Percentiles rank a stretch among this genome's conserved stretches.
These are phyloP conservation scores for Athetis lepigone DNA, from an alignment of 2,888 invertebrate genomes.

Conservation along the genomic window DNA sequence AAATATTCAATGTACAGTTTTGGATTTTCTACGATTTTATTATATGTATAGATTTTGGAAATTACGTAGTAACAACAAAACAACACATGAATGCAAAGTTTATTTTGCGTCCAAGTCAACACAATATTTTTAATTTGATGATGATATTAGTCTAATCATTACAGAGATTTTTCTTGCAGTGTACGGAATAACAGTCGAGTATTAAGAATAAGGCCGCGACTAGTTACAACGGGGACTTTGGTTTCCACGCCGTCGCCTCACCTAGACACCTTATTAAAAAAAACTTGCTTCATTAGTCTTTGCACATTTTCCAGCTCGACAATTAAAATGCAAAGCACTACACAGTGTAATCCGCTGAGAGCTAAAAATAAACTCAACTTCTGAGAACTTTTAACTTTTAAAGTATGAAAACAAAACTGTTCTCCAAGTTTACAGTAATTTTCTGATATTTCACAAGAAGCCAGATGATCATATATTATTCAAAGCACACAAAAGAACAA, in stretches of 20 bases:
- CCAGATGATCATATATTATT: constrained; percentile 5
- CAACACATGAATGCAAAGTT: no score
- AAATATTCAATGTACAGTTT: no score
- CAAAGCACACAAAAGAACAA: constrained; percentile 20
- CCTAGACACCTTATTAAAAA: constrained; percentile 38
- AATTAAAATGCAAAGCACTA: constrained; percentile 26
- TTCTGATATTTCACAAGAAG: constrained; percentile 1
- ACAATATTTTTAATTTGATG: no score
- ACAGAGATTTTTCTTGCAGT: background rate
- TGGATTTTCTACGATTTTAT: no score
- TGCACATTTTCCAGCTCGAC: constrained; percentile 30
- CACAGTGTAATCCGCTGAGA: background rate
- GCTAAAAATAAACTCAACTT: background rate
- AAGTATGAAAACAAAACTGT: background rate
- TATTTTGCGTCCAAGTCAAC: background rate
- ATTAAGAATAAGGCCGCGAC: constrained; percentile 29
- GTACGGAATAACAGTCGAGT: background rate
- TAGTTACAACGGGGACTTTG: constrained; percentile 17
- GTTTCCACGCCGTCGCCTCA: constrained; percentile 13
- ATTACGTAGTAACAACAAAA: no score
- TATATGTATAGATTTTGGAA: no score
- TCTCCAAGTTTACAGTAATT: background rate
- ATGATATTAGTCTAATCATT: background rate
- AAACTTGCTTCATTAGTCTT: constrained; percentile 41
- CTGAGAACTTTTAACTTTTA: background rate